phyloP scores from a whole-genome alignment of 2,113 vertebrate species.

The Aegotheles bennettii region DNA sequence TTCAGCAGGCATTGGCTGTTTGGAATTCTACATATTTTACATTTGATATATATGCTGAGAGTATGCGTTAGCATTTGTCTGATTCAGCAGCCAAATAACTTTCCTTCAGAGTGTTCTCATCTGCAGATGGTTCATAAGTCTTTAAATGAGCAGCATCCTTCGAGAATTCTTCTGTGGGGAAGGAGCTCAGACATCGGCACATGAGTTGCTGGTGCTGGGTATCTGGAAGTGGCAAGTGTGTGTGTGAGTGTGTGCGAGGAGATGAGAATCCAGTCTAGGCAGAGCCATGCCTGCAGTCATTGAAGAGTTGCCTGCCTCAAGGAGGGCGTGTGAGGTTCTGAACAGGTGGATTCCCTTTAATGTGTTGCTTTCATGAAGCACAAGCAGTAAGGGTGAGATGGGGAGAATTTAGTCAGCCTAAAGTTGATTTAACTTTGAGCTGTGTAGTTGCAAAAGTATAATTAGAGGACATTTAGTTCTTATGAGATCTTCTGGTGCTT shows the following conservation, averaged over 20 bases:
- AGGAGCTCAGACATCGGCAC: background rate
- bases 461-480: background rate
- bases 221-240: background rate
- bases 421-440: background rate
- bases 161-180: background rate
- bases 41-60: background rate
- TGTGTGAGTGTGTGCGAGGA: background rate
- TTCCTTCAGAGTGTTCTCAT: background rate
- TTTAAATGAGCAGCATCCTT: background rate
- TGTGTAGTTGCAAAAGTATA: background rate
- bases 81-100: background rate
- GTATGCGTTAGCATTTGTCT: background rate
- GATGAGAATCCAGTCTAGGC: background rate
- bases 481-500: background rate
- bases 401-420: background rate
- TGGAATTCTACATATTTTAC: constrained; percentile 9
- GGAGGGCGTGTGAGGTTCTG: background rate
- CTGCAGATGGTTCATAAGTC: background rate
- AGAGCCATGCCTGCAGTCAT: background rate
- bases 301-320: background rate
- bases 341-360: background rate
- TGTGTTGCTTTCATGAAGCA: background rate
- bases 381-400: background rate
- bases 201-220: background rate
- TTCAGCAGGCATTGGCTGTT: background rate